phyloP scores from a whole-genome alignment of 2,113 vertebrate species.

The Oncorhynchus kisutch region DNA sequence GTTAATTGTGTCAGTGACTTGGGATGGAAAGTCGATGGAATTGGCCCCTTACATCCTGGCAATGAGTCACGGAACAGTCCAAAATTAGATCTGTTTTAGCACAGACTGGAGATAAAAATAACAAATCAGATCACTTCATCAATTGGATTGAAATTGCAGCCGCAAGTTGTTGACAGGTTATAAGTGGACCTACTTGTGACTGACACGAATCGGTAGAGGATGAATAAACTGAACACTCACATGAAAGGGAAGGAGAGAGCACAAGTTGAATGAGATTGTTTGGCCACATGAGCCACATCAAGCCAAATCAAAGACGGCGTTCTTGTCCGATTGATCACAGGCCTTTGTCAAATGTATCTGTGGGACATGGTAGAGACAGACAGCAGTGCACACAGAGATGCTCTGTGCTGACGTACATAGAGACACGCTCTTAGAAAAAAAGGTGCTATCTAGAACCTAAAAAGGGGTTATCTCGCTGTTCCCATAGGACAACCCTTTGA shows the following conservation, averaged over 20 bases:
- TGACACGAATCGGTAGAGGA: not conserved
- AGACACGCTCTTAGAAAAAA: no score
- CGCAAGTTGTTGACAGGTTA: not conserved
- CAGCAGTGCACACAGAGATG: not conserved
- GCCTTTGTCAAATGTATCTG: no score
- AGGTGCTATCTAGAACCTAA: no score
- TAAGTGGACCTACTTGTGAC: not conserved
- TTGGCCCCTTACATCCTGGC: constrained; percentile 23
- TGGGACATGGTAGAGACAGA: not conserved
- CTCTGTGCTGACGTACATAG: not conserved
- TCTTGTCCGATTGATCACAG: not conserved
- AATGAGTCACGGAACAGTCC: constrained; percentile 32
- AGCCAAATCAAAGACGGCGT: not conserved
- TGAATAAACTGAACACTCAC: not conserved
- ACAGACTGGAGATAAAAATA: not conserved
- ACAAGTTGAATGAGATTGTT: not conserved
- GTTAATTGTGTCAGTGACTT: constrained; percentile 50
- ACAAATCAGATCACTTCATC: not conserved
- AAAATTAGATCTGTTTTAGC: not conserved
- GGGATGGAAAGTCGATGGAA: constrained; percentile 37
- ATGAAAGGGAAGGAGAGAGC: not conserved
- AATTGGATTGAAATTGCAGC: constrained; percentile 3
- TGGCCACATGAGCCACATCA: not conserved
- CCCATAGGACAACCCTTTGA: no score
- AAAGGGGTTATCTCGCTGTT: no score